Conservation (phyloP, 2,797 vertebrate species). For the Oreochromis grahami region DNA sequence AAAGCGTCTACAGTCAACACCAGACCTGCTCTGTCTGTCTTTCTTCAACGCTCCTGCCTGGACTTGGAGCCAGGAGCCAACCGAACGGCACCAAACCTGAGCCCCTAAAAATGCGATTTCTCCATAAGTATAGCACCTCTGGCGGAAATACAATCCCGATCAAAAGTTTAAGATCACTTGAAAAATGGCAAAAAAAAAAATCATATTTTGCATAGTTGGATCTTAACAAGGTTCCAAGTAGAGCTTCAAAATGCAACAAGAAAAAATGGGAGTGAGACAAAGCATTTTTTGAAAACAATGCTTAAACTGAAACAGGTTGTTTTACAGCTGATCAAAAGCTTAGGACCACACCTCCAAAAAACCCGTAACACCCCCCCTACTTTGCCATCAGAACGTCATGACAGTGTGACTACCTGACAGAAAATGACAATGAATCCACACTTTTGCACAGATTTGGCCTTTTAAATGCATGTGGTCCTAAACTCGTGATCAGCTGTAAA, state of each 20-base stretch:
- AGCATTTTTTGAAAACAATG: not conserved
- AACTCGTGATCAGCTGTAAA: not conserved
- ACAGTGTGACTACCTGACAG: not conserved
- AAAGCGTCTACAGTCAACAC: conserved; percentile 16
- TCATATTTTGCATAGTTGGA: not conserved
- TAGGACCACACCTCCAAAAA: not conserved
- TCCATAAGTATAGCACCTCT: not conserved
- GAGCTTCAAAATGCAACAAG: not conserved
- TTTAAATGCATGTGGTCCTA: not conserved
- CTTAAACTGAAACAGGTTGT: not conserved
- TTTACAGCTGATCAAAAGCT: not conserved
- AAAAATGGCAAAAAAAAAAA: not conserved
- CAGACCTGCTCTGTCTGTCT: conserved; percentile 1
- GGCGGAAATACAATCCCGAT: not conserved
- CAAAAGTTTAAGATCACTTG: not conserved
- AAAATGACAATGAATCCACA: not conserved
- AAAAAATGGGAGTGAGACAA: not conserved
- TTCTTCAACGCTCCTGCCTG: not conserved
- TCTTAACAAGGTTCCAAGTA: not conserved
- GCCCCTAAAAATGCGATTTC: not conserved
- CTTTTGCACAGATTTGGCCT: not conserved
- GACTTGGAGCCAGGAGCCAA: not conserved
- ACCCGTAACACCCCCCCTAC: too few relatives aligned
- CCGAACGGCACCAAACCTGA: not conserved
- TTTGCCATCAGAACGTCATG: not conserved